These are phyloP conservation scores for Nettapus auritus DNA, from an alignment of 2,113 vertebrate species.

Conservation along the genomic window DNA sequence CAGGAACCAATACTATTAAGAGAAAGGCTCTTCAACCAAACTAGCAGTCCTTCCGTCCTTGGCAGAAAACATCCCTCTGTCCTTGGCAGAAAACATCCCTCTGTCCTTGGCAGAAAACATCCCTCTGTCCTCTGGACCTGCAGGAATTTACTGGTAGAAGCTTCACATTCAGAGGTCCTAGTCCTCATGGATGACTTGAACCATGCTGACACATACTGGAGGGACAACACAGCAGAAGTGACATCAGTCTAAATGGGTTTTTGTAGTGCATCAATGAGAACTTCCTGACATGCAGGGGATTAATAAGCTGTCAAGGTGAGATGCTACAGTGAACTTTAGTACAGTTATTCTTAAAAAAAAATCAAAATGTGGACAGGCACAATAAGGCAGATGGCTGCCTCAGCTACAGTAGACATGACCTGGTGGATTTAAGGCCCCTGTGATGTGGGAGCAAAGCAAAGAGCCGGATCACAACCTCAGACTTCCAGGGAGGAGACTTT, in stretches of 20 bases:
- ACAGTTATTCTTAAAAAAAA: neutral
- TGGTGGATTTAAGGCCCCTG: rapidly evolving
- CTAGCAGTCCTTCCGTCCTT: neutral
- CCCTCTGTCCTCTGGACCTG: neutral
- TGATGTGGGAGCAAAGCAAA: neutral
- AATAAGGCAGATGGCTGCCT: neutral
- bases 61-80: neutral
- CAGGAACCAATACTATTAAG: too few species aligned
- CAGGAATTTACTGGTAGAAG: neutral
- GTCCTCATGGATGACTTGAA: neutral
- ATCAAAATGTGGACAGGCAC: neutral
- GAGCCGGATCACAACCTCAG: neutral
- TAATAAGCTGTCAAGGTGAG: neutral
- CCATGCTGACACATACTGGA: neutral
- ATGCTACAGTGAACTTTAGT: neutral
- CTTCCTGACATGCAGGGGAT: neutral
- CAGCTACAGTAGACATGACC: neutral
- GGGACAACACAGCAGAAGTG: neutral
- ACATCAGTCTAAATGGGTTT: neutral
- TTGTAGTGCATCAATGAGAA: neutral
- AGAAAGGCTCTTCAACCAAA: neutral
- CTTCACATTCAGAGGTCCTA: neutral
- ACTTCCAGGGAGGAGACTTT: neutral
- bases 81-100: neutral
- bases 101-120: too few species aligned